Percentiles rank a stretch among this genome's conserved stretches.
phyloP scores from a whole-genome alignment of 2,888 invertebrate genomes.

The Syrphus vitripennis region DNA sequence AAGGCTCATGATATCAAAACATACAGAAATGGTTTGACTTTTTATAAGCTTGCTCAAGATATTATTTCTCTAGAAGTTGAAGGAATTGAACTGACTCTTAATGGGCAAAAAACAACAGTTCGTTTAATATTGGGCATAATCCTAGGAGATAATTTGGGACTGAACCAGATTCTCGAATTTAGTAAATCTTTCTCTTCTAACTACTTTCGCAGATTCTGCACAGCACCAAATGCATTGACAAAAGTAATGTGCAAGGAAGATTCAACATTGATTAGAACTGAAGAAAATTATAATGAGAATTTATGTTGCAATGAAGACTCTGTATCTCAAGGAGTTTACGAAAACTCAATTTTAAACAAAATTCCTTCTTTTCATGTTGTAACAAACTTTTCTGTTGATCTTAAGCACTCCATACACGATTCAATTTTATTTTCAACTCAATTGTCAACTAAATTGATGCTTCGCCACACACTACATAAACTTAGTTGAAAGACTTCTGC shows the following conservation, averaged over 20 bases:
- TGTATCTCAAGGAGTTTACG: constrained; percentile 22
- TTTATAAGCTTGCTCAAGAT: not conserved
- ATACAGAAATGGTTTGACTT: not conserved
- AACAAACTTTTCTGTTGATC: too few relatives aligned
- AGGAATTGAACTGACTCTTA: not conserved
- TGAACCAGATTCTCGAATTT: constrained; percentile 40
- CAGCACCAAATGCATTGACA: constrained; percentile 4
- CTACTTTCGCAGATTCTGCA: constrained; percentile 46
- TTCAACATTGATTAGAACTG: constrained; percentile 28
- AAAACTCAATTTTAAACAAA: constrained; percentile 35
- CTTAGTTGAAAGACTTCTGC: too few relatives aligned
- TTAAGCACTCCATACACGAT: too few relatives aligned
- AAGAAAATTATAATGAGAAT: constrained; percentile 35
- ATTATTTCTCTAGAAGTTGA: not conserved
- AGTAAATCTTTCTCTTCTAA: constrained; percentile 49
- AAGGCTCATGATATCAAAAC: not conserved
- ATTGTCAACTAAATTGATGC: too few relatives aligned
- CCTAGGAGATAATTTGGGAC: too few relatives aligned
- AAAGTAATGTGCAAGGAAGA: constrained; percentile 32
- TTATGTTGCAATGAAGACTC: constrained; percentile 9
- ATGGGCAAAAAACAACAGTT: not conserved
- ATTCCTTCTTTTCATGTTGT: too few relatives aligned
- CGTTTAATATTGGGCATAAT: not conserved
- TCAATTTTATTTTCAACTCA: too few relatives aligned
- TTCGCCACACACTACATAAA: too few relatives aligned